Conservation (phyloP, 2,888 invertebrate species). For the Eledona agricola region DNA sequence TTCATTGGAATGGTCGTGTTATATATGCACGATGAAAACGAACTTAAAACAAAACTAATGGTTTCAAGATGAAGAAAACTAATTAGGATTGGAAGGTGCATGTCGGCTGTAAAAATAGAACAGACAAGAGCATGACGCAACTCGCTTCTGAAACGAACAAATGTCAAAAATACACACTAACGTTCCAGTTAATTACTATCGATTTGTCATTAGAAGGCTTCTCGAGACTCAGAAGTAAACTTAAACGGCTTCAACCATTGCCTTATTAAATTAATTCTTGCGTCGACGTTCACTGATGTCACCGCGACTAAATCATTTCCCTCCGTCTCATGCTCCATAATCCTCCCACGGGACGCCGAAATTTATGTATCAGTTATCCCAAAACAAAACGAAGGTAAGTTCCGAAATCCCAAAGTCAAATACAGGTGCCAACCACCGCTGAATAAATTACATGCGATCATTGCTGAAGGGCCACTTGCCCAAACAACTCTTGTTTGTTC, state of each 20-base stretch:
- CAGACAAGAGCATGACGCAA: background rate
- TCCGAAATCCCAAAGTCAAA: slow-evolving; percentile 28
- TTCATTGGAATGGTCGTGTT: too few species aligned
- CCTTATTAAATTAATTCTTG: slow-evolving; percentile 54
- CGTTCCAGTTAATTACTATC: slow-evolving; percentile 29
- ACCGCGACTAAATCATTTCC: too few species aligned
- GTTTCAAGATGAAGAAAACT: too few species aligned
- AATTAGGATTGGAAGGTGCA: too few species aligned
- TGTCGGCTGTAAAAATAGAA: background rate
- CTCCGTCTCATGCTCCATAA: slow-evolving; percentile 16
- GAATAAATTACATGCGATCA: slow-evolving; percentile 33
- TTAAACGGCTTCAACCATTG: slow-evolving; percentile 52
- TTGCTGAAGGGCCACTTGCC: slow-evolving; percentile 32
- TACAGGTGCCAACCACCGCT: slow-evolving; percentile 31
- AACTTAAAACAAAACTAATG: too few species aligned
- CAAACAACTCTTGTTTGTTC: slow-evolving; percentile 36
- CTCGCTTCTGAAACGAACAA: background rate
- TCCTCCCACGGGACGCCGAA: background rate
- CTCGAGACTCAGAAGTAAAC: slow-evolving; percentile 44
- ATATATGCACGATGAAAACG: too few species aligned
- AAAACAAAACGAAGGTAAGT: slow-evolving; percentile 17
- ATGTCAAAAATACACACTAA: slow-evolving; percentile 16
- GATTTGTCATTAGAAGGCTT: slow-evolving; percentile 20
- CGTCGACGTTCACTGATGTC: slow-evolving; percentile 27
- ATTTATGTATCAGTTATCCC: slow-evolving; percentile 20